phyloP scores from a whole-genome alignment of 2,113 vertebrate genomes.

The Cephalopholis sonnerati region DNA sequence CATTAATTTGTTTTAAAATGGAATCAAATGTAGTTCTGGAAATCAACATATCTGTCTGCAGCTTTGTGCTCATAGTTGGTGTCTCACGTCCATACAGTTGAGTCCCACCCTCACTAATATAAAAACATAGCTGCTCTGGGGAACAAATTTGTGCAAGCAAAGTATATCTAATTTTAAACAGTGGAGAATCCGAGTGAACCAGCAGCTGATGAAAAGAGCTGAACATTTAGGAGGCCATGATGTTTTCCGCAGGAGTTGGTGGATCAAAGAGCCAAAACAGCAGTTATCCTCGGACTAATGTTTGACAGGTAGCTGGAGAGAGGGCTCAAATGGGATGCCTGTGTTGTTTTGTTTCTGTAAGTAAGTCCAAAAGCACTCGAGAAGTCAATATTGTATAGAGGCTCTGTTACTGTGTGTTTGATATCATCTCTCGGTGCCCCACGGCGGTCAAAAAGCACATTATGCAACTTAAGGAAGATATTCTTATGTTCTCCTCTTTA shows the following conservation, averaged over 20 bases:
- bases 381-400: background rate
- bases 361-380: background rate
- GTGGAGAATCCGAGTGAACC: background rate
- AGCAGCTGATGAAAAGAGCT: background rate
- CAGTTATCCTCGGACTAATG: background rate
- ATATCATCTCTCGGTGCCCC: background rate
- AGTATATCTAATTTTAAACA: background rate
- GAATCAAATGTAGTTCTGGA: background rate
- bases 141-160: background rate
- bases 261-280: conserved; percentile 3
- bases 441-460: background rate
- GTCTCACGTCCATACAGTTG: background rate
- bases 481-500: background rate
- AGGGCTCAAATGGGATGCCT: background rate
- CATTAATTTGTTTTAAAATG: too few species aligned
- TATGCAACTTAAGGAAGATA: background rate
- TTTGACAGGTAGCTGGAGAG: background rate
- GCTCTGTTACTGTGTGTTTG: background rate
- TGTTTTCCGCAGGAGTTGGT: background rate
- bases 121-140: background rate
- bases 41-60: background rate
- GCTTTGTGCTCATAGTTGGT: background rate
- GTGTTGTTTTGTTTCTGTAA: background rate
- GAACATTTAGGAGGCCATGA: background rate
- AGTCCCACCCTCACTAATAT: background rate